phyloP scores from a whole-genome alignment of 2,888 invertebrate genomes.

The Hedychridium roseum region DNA sequence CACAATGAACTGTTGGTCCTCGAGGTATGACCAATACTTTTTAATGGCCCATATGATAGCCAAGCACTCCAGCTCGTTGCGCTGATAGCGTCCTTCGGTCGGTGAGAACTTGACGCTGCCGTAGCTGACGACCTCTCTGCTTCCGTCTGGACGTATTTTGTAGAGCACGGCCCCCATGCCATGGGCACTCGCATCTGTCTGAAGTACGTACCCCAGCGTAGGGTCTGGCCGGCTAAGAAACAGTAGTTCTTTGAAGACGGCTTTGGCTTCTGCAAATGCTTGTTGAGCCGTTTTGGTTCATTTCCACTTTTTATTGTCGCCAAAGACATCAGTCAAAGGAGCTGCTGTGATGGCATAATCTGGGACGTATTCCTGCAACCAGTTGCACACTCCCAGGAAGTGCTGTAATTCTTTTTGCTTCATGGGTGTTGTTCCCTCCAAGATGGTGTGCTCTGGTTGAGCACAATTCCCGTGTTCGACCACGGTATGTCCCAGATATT shows the following conservation, averaged over 20 bases:
- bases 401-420: slow-evolving; percentile 8
- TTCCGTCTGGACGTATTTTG: neutral
- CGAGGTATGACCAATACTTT: slow-evolving; percentile 14
- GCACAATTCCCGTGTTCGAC: neutral
- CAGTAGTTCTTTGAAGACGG: neutral
- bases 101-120: slow-evolving; percentile 28
- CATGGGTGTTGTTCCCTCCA: slow-evolving; percentile 2
- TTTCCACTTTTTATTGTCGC: neutral
- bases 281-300: slow-evolving; percentile 4
- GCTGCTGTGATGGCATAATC: neutral
- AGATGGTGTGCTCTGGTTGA: slow-evolving; percentile 9
- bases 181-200: slow-evolving; percentile 9
- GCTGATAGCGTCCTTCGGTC: slow-evolving; percentile 16
- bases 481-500: slow-evolving; percentile 34
- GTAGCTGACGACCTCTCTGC: slow-evolving; percentile 20
- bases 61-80: slow-evolving; percentile 25
- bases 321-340: slow-evolving; percentile 10
- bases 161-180: slow-evolving; percentile 16
- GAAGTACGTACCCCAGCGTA: slow-evolving; percentile 1
- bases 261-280: slow-evolving; percentile 6
- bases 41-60: slow-evolving; percentile 18
- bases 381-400: slow-evolving; percentile 20
- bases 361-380: slow-evolving; percentile 17
- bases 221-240: slow-evolving; percentile 6
- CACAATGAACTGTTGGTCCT: slow-evolving; percentile 18